phyloP scores from a whole-genome alignment of 2,888 invertebrate species.

The Hemaris fuciformis region DNA sequence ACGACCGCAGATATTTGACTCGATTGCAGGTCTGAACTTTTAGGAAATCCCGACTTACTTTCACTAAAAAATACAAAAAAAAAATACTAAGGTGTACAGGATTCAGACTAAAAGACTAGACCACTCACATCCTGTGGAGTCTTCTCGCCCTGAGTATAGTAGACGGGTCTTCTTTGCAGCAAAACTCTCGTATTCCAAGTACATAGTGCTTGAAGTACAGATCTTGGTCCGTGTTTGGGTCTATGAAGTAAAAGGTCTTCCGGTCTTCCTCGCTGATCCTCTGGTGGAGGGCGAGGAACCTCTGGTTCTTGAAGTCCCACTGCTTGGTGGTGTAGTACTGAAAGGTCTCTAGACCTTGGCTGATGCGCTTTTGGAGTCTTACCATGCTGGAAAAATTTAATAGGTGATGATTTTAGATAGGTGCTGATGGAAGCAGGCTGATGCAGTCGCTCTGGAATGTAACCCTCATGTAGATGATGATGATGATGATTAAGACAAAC shows the following conservation, averaged over 20 bases:
- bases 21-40: too few relatives aligned
- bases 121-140: constrained; percentile 80
- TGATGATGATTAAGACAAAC: too few relatives aligned
- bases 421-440: too few relatives aligned
- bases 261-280: constrained; percentile 81
- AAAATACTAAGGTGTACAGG: too few relatives aligned
- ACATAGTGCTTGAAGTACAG: constrained; percentile 79
- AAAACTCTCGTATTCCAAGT: constrained; percentile 88
- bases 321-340: constrained; percentile 91
- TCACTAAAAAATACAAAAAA: too few relatives aligned
- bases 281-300: constrained; percentile 79
- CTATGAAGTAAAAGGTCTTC: constrained; percentile 81
- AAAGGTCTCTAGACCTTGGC: constrained; percentile 83
- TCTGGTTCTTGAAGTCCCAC: constrained; percentile 88
- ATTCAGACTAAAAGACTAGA: too few relatives aligned
- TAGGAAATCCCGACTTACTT: too few relatives aligned
- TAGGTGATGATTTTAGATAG: not conserved
- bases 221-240: constrained; percentile 50
- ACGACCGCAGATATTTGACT: too few relatives aligned
- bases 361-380: constrained; percentile 83
- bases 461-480: too few relatives aligned
- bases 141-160: constrained; percentile 87
- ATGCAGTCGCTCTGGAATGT: too few relatives aligned
- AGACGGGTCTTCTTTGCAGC: constrained; percentile 89
- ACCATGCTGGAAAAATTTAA: constrained; percentile 80